phyloP scores from a whole-genome alignment of 2,888 invertebrate genomes.

The Drosophila buzzatii region DNA sequence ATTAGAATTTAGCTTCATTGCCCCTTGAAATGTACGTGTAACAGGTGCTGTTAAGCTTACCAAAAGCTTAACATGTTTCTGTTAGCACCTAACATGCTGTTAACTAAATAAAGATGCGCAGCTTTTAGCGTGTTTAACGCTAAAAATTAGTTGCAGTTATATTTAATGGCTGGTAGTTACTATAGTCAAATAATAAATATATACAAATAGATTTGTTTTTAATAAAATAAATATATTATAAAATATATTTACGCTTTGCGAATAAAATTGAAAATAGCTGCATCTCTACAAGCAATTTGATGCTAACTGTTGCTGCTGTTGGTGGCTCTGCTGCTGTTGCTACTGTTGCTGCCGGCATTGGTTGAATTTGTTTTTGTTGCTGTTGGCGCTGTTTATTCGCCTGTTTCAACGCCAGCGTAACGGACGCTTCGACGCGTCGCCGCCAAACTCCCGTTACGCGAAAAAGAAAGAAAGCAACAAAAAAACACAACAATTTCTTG shows the following conservation, averaged over 20 bases:
- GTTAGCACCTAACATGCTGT: slow-evolving; percentile 34
- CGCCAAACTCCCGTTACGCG: slow-evolving; percentile 35
- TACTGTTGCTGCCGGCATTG: slow-evolving; percentile 36
- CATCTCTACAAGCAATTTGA: slow-evolving; percentile 2
- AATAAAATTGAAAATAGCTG: background rate
- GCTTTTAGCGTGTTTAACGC: slow-evolving; percentile 6
- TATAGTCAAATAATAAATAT: background rate
- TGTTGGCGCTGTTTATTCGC: slow-evolving; percentile 51
- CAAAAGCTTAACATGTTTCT: slow-evolving; percentile 25
- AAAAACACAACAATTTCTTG: background rate
- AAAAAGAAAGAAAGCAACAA: slow-evolving; percentile 1
- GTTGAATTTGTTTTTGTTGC: slow-evolving; percentile 47
- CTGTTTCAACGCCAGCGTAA: slow-evolving; percentile 64
- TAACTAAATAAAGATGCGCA: slow-evolving; percentile 28
- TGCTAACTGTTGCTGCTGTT: slow-evolving; percentile 45
- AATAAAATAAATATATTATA: background rate
- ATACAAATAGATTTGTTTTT: background rate
- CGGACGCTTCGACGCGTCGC: slow-evolving; percentile 59
- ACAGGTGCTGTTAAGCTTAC: slow-evolving; percentile 24
- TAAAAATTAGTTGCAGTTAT: slow-evolving; percentile 10
- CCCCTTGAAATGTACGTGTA: slow-evolving; percentile 2
- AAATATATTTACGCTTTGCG: background rate
- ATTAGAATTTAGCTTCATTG: background rate
- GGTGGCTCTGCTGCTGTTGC: slow-evolving; percentile 21
- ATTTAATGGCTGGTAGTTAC: background rate